phyloP scores from a whole-genome alignment of 2,797 vertebrate genomes.

The Sebastolobus altivelis region DNA sequence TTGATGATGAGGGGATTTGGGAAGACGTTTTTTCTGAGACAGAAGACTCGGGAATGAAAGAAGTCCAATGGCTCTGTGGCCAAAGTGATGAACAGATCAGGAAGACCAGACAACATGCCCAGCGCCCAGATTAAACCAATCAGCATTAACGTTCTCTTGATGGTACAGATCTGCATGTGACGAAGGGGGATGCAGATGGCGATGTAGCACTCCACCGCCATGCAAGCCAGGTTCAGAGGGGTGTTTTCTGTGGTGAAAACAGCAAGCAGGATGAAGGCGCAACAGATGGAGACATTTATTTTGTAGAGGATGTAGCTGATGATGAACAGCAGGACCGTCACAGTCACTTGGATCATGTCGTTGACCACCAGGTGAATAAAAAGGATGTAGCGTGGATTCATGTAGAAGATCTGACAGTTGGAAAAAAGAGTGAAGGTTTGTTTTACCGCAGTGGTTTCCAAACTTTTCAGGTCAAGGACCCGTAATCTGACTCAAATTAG shows the following conservation, averaged over 20 bases:
- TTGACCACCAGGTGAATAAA: conserved; percentile 83
- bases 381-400: conserved; percentile 82
- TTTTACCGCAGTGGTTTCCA: too few species aligned
- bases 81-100: conserved; percentile 74
- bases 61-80: conserved; percentile 58
- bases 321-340: conserved; percentile 65
- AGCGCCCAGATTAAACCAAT: conserved; percentile 76
- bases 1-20: conserved; percentile 36
- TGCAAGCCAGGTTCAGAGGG: conserved; percentile 83
- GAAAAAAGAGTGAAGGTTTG: neutral
- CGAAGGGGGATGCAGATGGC: conserved; percentile 81
- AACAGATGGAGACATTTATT: conserved; percentile 76
- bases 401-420: conserved; percentile 63
- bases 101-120: conserved; percentile 64
- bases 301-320: conserved; percentile 70
- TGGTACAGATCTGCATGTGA: conserved; percentile 79
- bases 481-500: too few species aligned
- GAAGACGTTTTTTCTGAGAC: conserved; percentile 63
- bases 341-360: conserved; percentile 80
- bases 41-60: conserved; percentile 56
- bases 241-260: conserved; percentile 76
- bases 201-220: conserved; percentile 83
- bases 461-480: too few species aligned
- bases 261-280: conserved; percentile 61
- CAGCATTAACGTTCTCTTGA: conserved; percentile 64